These are phyloP conservation scores for Rhagonycha lutea DNA, from an alignment of 2,888 invertebrate species.

Conservation along the genomic window DNA sequence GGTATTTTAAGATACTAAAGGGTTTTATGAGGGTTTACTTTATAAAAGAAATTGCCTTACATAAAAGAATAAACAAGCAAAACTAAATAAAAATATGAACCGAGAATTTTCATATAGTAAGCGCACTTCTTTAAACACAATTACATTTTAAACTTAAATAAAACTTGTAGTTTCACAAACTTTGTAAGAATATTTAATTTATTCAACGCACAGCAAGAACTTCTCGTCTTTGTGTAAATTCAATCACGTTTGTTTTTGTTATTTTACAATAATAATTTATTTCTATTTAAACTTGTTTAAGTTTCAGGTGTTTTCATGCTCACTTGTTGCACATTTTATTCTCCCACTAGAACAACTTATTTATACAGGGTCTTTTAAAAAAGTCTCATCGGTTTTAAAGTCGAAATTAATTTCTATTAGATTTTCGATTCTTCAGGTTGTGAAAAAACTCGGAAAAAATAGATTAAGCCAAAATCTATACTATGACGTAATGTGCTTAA, in stretches of 20 bases:
- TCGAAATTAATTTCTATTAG: no score
- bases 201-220: neutral
- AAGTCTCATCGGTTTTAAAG: neutral
- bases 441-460: no score
- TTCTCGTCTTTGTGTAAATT: neutral
- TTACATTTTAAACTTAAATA: neutral
- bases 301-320: neutral
- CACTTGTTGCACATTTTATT: neutral
- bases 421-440: no score
- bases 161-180: neutral
- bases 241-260: neutral
- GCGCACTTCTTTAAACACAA: neutral
- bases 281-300: neutral
- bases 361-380: neutral
- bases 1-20: neutral
- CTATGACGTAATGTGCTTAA: no score
- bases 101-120: neutral
- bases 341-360: neutral
- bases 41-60: neutral
- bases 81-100: neutral
- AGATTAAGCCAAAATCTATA: no score
- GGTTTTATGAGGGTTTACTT: neutral
- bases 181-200: neutral
- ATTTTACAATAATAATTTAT: neutral
- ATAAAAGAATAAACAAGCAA: neutral